Evolutionary conservation across 2,888 invertebrate species (phyloP).

Genomic region (Kryphioiulus occultus): DNA sequence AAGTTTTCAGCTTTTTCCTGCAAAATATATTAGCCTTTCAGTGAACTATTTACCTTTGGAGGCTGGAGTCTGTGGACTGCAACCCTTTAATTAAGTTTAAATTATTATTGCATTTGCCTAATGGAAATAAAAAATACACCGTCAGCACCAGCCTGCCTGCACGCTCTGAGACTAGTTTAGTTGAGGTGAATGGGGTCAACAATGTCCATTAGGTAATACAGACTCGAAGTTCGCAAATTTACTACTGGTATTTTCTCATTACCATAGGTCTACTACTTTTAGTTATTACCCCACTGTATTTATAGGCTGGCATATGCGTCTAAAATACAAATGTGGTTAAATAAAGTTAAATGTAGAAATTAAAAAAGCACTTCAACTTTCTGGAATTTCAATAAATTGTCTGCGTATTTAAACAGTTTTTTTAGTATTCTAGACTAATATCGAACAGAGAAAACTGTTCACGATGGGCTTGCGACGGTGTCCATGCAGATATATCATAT

Average conservation of each 20-base stretch:
- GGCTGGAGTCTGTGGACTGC: conserved; percentile 32
- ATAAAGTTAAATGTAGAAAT: conserved; percentile 4
- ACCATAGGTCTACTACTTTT: conserved; percentile 25
- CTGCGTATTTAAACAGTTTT: too few relatives aligned
- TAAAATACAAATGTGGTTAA: background rate
- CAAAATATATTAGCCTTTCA: conserved; percentile 34
- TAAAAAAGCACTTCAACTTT: background rate
- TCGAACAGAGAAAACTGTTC: too few relatives aligned
- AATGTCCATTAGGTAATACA: conserved; percentile 39
- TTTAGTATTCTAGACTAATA: too few relatives aligned
- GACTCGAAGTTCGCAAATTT: conserved; percentile 6
- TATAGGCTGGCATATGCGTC: background rate
- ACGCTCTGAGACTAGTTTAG: background rate
- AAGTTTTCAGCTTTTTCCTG: conserved; percentile 1
- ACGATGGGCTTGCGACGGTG: too few relatives aligned
- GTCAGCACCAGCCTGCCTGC: background rate
- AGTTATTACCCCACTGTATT: background rate
- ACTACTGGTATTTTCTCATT: conserved; percentile 39
- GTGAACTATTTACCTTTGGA: conserved; percentile 36
- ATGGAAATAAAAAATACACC: conserved; percentile 36
- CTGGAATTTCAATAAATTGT: background rate
- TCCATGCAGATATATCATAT: too few relatives aligned
- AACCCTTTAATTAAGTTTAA: conserved; percentile 40
- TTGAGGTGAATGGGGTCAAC: conserved; percentile 18
- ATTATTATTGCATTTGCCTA: conserved; percentile 39